Evolutionary conservation across 2,888 invertebrate species (phyloP), one percentile per base, ranked within the genome.

Genomic region (Tiliacea aurago): DNA sequence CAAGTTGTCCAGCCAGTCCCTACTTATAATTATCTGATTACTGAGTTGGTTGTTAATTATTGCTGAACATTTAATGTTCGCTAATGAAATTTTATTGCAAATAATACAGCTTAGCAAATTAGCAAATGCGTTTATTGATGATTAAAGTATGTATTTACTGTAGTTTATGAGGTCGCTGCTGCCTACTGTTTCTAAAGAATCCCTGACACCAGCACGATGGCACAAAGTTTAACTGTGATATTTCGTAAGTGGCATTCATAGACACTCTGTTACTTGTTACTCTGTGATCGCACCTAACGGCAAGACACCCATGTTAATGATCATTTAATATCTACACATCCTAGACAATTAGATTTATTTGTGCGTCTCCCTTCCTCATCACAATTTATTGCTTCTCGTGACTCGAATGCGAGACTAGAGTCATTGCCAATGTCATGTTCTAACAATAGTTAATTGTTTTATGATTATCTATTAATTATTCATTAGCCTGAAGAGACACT

Each of bases 301-400:
- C 76, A 68, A 70, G 73, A 49, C 62, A 61, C 20, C 47, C 65
- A 81, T 76, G 73, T 73, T 78, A 83, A 81, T 77, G 78, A 59
- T 73, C 43, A 80, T 76, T 73, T 75, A 76, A 75, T 71, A 77
- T 28, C 28, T 51, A 66, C 68, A 61, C 33, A 73, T 67, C 28
- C 33, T 53, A 33, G 65, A 56, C 72, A 73, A 73, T 76, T 80
- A 81, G 76, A 79, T 81, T 86, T 84, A 87, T 89, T 86, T 79
- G 83, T 76, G 71, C 71, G 73, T 61, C 66, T 78, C 70, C 65
- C 81, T 84, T 84, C 82, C 73, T 73, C 72, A 74, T 73, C 68
- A 83, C 84, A 81, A 88, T 90, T 88, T 87, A 90, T 89, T 81
- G 61, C 45, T 28, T 69, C 65, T 81, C 89, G 89, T 90, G 89